phyloP scores from a whole-genome alignment of 2,113 vertebrate species.

The Pungitius pungitius region DNA sequence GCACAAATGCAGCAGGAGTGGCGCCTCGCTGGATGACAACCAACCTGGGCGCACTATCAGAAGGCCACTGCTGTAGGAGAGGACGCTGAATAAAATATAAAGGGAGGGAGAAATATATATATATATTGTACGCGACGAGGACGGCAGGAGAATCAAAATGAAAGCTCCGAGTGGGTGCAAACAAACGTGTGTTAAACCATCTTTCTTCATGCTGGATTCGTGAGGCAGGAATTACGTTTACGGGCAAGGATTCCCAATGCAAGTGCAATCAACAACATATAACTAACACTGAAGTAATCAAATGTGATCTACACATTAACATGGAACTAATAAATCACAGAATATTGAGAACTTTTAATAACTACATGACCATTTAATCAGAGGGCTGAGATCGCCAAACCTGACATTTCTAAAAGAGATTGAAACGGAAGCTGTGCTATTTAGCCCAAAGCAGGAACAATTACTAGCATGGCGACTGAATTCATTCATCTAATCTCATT shows the following conservation, averaged over 20 bases:
- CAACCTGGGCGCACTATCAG: slow-evolving; percentile 50
- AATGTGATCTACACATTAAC: slow-evolving; percentile 1
- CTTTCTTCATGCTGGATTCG: slow-evolving; percentile 34
- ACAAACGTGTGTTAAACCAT: slow-evolving; percentile 40
- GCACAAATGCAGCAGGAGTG: slow-evolving; percentile 43
- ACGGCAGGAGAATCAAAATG: slow-evolving; percentile 17
- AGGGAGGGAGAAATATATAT: slow-evolving; percentile 43
- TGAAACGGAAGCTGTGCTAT: neutral
- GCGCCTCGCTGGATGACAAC: slow-evolving; percentile 62
- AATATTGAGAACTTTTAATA: neutral
- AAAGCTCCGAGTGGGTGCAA: slow-evolving; percentile 38
- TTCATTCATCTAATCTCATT: neutral
- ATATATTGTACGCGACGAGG: slow-evolving; percentile 16
- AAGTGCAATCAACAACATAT: too few relatives aligned
- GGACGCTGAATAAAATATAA: slow-evolving; percentile 68
- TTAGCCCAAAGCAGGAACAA: neutral
- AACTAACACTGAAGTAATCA: too few relatives aligned
- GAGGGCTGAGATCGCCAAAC: neutral
- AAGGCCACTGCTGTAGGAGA: slow-evolving; percentile 49
- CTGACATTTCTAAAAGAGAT: neutral
- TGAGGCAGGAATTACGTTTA: slow-evolving; percentile 29
- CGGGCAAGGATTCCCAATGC: too few relatives aligned
- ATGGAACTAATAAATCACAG: too few relatives aligned
- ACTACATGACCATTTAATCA: neutral
- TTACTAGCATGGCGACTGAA: too few relatives aligned